Evolutionary conservation across 2,797 vertebrate genomes (phyloP), one percentile per base, ranked within the genome.

Genomic region (Phrynocephalus forsythii): DNA sequence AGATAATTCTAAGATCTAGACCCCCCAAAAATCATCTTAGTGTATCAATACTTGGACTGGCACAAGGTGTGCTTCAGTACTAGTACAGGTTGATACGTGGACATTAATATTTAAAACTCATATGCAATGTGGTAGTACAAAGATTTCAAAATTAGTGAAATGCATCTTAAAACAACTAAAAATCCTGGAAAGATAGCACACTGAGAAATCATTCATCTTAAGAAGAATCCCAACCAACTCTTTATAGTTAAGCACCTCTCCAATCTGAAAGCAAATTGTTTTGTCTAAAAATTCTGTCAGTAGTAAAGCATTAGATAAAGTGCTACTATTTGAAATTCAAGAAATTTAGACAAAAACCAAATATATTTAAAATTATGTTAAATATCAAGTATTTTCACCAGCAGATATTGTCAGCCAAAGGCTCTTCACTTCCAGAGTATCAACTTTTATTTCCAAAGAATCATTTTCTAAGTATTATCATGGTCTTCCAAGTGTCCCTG

Each of bases 241-340:
- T 94, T 94, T 60, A 91, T 71, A 94, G 89, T 87, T 90, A 91
- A 85, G 22, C 33, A 87, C 92, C 92, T 94, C 93, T 94, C 85
- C 83, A 94, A 92, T 92, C 83, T 76, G 67, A 82, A 48, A 89
- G 81, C 52, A 89, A 66, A 93, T 93, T 93, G 89, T 94, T 94
- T 94, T 93, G 60, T 88, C 91, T 83, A 92, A 95, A 89, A 92
- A 72, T 91, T 94, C 84, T 94, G 91, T 96, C 97, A 97, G 96
- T 97, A 97, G 97, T 97, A 96, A 88, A 95, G 96, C 93, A 94
- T 96, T 88, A 95, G 87, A 96, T 97, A 97, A 97, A 97, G 96
- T 97, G 97, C 97, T 96, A 93, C 94, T 94, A 95, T 96, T 95
- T 92, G 93, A 96, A 96, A 91, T 94, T 92, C 89, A 93, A 95